These are phyloP conservation scores for Physella acuta DNA, from an alignment of 1,140 invertebrate genomes.

Conservation along the genomic window DNA sequence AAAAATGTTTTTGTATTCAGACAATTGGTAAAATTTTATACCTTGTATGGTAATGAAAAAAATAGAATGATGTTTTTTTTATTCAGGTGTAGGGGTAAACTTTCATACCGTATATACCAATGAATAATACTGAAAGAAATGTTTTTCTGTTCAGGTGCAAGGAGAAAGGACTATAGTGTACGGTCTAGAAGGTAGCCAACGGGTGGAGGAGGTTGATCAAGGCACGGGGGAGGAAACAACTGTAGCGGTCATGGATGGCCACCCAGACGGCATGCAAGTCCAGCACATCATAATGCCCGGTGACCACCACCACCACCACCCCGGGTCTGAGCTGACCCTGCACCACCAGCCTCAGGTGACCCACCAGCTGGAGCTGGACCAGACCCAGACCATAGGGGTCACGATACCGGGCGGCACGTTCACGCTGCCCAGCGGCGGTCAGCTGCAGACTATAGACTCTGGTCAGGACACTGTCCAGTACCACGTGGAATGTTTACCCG, in stretches of 20 bases:
- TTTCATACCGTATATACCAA: no score
- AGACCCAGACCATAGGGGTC: conserved; percentile 11
- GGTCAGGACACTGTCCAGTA: conserved; percentile 28
- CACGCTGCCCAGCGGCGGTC: neutral
- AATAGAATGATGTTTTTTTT: no score
- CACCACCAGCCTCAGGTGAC: neutral
- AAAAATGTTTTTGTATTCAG: no score
- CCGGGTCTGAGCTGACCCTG: neutral
- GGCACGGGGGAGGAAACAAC: conserved; percentile 13
- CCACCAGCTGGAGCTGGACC: neutral
- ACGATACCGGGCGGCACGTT: conserved; percentile 12
- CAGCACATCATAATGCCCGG: conserved; percentile 10
- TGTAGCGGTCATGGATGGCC: conserved; percentile 7
- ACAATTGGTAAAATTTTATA: no score
- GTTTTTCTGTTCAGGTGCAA: neutral
- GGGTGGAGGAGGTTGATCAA: neutral
- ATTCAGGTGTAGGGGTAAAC: no score
- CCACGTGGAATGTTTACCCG: conserved; percentile 35
- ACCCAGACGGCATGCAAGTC: neutral
- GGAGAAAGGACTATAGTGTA: conserved; percentile 12
- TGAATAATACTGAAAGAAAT: no score
- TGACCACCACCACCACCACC: conserved; percentile 1
- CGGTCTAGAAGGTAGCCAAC: conserved; percentile 4
- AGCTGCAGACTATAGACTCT: conserved; percentile 8
- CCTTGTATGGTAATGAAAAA: no score